These are phyloP conservation scores for Orycteropus afer DNA, from an alignment of 2,113 vertebrate genomes.

Conservation along the genomic window DNA sequence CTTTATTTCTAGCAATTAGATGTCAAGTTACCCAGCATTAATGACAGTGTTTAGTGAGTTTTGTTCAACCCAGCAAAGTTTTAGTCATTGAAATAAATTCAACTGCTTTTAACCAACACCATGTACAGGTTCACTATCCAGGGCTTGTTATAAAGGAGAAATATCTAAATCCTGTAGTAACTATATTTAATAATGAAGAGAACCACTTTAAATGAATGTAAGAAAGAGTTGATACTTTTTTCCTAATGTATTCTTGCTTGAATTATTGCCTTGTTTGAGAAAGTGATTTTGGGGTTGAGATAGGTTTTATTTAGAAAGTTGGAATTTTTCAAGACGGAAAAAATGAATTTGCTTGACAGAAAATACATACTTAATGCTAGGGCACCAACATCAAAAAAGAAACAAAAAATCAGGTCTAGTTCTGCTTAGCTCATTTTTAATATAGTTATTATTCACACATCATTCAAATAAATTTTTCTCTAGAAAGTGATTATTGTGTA, in stretches of 20 bases:
- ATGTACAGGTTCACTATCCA: neutral
- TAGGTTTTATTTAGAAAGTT: neutral
- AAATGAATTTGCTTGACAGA: neutral
- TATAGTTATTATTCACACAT: neutral
- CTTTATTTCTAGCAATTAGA: neutral
- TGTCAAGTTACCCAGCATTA: neutral
- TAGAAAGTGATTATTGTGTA: conserved; percentile 44
- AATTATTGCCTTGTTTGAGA: neutral
- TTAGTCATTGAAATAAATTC: neutral
- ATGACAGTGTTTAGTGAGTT: neutral
- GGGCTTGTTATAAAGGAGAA: neutral
- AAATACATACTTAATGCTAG: neutral
- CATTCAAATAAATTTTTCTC: conserved; percentile 26
- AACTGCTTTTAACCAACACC: neutral
- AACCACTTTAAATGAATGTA: neutral
- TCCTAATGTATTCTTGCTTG: neutral
- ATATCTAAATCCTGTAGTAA: neutral
- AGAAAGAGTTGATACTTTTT: neutral
- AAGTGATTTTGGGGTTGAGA: neutral
- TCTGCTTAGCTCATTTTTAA: neutral
- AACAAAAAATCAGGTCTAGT: neutral
- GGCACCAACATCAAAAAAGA: neutral
- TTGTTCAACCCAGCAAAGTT: neutral
- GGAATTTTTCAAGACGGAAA: conserved; percentile 21
- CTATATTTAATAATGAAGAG: conserved; percentile 1